Evolutionary conservation across 2,888 invertebrate species (phyloP).

Genomic region (Zootermopsis nevadensis): DNA sequence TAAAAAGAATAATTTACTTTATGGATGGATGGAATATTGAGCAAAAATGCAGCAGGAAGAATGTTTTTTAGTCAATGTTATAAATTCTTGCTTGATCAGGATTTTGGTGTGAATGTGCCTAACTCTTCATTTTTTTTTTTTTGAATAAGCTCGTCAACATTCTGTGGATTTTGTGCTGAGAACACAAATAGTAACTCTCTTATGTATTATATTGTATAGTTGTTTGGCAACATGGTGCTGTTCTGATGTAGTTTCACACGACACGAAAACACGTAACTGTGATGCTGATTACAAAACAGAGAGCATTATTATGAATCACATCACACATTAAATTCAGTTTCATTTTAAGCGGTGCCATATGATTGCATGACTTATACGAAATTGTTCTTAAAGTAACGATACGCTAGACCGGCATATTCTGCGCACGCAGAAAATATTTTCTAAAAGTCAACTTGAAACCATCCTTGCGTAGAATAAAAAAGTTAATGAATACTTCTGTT

Average conservation of each 20-base stretch:
- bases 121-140: slow-evolving; percentile 29
- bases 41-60: slow-evolving; percentile 52
- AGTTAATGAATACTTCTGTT: neutral
- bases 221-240: slow-evolving; percentile 42
- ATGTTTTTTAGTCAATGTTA: slow-evolving; percentile 39
- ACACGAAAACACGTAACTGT: slow-evolving; percentile 21
- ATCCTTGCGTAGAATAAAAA: neutral
- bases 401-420: neutral
- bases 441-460: neutral
- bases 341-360: slow-evolving; percentile 12
- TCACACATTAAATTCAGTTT: neutral
- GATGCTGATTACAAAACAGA: slow-evolving; percentile 24
- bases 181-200: slow-evolving; percentile 11
- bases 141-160: slow-evolving; percentile 37
- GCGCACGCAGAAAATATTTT: neutral
- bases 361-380: neutral
- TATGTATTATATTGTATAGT: slow-evolving; percentile 24
- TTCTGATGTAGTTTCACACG: slow-evolving; percentile 24
- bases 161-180: slow-evolving; percentile 12
- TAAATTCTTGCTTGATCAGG: slow-evolving; percentile 38
- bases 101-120: slow-evolving; percentile 41
- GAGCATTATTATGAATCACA: slow-evolving; percentile 21
- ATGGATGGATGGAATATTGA: slow-evolving; percentile 53
- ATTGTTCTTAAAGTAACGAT: neutral
- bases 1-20: slow-evolving; percentile 48